Evolutionary conservation across 2,888 invertebrate species (phyloP), one percentile per base, ranked within the genome.

Genomic region (Aspidiotus rigidus): DNA sequence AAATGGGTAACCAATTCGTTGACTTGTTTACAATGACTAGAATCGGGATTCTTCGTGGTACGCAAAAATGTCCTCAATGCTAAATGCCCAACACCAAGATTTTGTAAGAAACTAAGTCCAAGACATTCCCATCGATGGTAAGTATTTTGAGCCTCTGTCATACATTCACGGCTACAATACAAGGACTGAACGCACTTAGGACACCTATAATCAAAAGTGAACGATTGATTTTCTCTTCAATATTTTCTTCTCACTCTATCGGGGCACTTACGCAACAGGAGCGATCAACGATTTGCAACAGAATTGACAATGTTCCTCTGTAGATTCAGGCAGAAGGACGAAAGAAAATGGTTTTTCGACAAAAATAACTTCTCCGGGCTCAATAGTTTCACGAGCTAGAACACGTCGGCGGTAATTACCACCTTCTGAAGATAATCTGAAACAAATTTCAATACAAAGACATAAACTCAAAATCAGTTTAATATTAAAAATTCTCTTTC

Each of bases 291-390:
- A 75, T 40, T 79, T 77, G 73, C 86, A 87, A 78, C 95, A 95
- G 74, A 86, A 82, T 74, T 89, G 87, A 76, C 94, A 95, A 76
- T 83, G 78, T 73, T 80, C 78, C 41, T 78, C 76, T 72, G 79
- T 78, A 74, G 80, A 76, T 71, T 83, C 82, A 10, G 82, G 80
- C 11, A 83, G 82, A 77, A 86, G 77, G 2, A 92, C 89, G 78
- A 89, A 88, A 1, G 89, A 85, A 77, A 87, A 89, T 0, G 94
- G 89, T 74, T 85, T 84, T 77, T 95, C 95, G 0, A 85, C 81
- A 77, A 93, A 89, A 54, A 96, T 77, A 0, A 88, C 80, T 73
- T 90, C 87, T 0, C 90, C 90, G 61, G 83, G 80, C 9, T 79
- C 77, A 5, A 89, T 80, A 44, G 79, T 77, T 71, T 81, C 79